Conservation (phyloP, 2,797 vertebrate genomes). For the Valencia hispanica region DNA sequence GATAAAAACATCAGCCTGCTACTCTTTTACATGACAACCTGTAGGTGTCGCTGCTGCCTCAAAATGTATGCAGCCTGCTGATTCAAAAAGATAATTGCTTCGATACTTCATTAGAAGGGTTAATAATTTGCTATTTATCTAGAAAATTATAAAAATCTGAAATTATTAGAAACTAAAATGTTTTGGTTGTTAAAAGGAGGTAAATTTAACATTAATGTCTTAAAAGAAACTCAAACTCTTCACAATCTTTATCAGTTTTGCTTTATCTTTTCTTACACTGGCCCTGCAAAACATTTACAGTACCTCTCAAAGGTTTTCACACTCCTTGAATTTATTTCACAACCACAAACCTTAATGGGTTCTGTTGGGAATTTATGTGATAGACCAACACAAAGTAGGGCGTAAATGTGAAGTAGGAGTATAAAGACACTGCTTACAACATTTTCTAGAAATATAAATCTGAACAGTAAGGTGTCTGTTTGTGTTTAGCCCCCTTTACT, state of each 20-base stretch:
- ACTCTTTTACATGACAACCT: slow-evolving; percentile 42
- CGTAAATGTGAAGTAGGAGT: background rate
- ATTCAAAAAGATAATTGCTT: background rate
- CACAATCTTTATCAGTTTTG: background rate
- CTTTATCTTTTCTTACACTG: slow-evolving; percentile 1
- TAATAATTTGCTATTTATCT: slow-evolving; percentile 5
- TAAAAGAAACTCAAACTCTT: slow-evolving; percentile 6
- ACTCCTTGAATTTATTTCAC: background rate
- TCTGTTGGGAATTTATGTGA: background rate
- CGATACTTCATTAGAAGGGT: background rate
- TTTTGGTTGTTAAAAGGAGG: slow-evolving; percentile 25
- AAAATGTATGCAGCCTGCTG: background rate
- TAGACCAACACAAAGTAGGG: background rate
- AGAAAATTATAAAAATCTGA: slow-evolving; percentile 12
- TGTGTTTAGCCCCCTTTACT: background rate
- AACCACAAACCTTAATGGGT: background rate
- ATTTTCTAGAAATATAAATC: background rate
- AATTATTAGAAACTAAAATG: background rate
- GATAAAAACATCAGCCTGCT: background rate
- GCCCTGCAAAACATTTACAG: background rate
- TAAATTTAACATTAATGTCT: background rate
- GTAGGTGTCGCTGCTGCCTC: slow-evolving; percentile 61
- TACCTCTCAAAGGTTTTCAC: background rate
- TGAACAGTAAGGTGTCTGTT: background rate
- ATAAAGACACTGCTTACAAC: background rate